These are phyloP conservation scores for Crypturellus undulatus DNA, from an alignment of 2,113 vertebrate genomes.

Conservation along the genomic window DNA sequence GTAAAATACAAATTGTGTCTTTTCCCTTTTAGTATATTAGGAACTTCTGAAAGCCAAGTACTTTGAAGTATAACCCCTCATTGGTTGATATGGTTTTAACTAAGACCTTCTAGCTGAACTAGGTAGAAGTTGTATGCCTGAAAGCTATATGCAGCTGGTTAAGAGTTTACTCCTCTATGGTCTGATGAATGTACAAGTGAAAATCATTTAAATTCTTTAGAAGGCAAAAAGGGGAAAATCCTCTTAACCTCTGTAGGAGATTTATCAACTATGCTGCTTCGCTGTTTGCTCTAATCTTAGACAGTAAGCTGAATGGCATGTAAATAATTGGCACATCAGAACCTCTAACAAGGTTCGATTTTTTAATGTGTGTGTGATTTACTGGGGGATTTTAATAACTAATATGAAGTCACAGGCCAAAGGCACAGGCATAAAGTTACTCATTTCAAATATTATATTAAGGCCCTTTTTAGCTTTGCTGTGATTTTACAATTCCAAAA, in stretches of 20 bases:
- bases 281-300: not conserved
- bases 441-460: constrained; percentile 22
- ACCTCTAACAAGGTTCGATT: not conserved
- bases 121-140: not conserved
- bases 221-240: not conserved
- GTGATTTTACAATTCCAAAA: constrained; percentile 40
- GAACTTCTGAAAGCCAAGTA: not conserved
- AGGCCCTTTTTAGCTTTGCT: constrained; percentile 18
- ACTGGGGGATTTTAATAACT: not conserved
- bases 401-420: not conserved
- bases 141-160: not conserved
- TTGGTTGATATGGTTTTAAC: not conserved
- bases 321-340: not conserved
- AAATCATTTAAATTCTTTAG: not conserved
- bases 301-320: not conserved
- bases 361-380: not conserved
- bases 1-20: not conserved
- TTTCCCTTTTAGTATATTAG: not conserved
- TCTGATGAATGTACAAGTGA: not conserved
- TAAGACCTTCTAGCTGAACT: not conserved
- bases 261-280: not conserved
- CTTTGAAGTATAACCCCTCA: not conserved
- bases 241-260: not conserved
- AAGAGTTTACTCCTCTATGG: not conserved
- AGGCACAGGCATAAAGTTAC: not conserved